phyloP scores from a whole-genome alignment of 1,140 invertebrate genomes.

The Elymnias hypermnestra region DNA sequence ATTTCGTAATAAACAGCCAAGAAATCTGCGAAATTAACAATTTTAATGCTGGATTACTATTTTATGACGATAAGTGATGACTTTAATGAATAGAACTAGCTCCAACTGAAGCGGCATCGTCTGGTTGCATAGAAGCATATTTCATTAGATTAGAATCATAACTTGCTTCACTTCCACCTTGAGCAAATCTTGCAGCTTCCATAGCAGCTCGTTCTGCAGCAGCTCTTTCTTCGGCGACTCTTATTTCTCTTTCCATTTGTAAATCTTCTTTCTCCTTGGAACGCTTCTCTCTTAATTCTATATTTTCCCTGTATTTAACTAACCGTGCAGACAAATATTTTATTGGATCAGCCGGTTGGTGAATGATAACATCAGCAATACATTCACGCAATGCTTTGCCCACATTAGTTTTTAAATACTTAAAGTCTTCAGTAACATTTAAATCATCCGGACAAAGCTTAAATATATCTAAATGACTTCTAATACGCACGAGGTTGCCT shows the following conservation, averaged over 20 bases:
- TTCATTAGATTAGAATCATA: slow-evolving; percentile 59
- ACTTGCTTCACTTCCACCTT: slow-evolving; percentile 55
- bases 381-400: slow-evolving; percentile 52
- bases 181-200: slow-evolving; percentile 33
- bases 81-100: slow-evolving; percentile 24
- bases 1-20: too few relatives aligned
- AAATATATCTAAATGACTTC: slow-evolving; percentile 55
- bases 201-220: slow-evolving; percentile 44
- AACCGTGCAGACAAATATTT: slow-evolving; percentile 49
- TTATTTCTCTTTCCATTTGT: slow-evolving; percentile 47
- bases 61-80: too few relatives aligned
- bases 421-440: slow-evolving; percentile 57
- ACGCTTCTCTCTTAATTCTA: slow-evolving; percentile 52
- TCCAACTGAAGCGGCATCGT: slow-evolving; percentile 26
- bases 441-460: slow-evolving; percentile 53
- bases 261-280: slow-evolving; percentile 49
- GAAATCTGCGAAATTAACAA: too few relatives aligned
- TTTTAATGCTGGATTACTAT: too few relatives aligned
- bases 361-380: slow-evolving; percentile 52
- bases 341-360: slow-evolving; percentile 60
- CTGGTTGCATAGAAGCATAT: slow-evolving; percentile 39
- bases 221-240: slow-evolving; percentile 44
- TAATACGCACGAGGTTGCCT: slow-evolving; percentile 63
- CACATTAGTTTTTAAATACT: slow-evolving; percentile 55
- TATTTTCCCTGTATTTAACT: slow-evolving; percentile 57